Evolutionary conservation across 2,797 vertebrate species (phyloP), one percentile per base, ranked within the genome.

Genomic region (Cirrhinus mrigala): DNA sequence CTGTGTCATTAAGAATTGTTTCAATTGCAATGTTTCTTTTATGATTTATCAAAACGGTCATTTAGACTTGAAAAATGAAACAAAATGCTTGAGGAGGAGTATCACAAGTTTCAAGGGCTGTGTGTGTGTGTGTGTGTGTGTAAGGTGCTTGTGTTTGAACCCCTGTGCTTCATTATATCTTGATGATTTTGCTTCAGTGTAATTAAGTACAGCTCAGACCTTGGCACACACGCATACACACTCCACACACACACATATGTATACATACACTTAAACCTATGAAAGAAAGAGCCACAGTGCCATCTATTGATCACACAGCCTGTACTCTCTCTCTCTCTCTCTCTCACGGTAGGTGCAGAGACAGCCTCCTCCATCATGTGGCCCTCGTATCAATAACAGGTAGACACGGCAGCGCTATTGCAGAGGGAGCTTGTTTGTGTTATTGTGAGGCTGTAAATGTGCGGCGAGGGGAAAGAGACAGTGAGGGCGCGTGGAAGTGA

Each of bases 111-210:
- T 84, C 84, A 83, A 83, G 87, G 76, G 58, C 46, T 82, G 9
- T 73, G 73, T 78, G 29, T 64, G 29, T 80, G 14, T 82, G 9
- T 73, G 73, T 78, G 29, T 64, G 29, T 80, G 14, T 85, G 68
- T 54, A 75, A 84, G 54, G 83, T 79, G 33, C 78, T 76, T 71
- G 66, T 78, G 80, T 87, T 89, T 87, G 82, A 88, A 82, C 74
- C 77, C 86, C 76, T 83, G 64, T 77, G 75, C 81, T 82, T 89
- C 74, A 86, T 90, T 85, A 89, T 87, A 86, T 86, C 84, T 81
- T 86, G 84, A 85, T 87, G 80, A 87, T 81, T 87, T 89, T 82
- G 52, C 73, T 81, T 87, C 68, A 82, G 81, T 86, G 81, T 86
- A 84, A 82, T 89, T 89, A 89, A 86, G 66, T 79, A 74, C 58